Evolutionary conservation across 2,113 vertebrate genomes (phyloP).

Genomic region (Otolemur garnettii): DNA sequence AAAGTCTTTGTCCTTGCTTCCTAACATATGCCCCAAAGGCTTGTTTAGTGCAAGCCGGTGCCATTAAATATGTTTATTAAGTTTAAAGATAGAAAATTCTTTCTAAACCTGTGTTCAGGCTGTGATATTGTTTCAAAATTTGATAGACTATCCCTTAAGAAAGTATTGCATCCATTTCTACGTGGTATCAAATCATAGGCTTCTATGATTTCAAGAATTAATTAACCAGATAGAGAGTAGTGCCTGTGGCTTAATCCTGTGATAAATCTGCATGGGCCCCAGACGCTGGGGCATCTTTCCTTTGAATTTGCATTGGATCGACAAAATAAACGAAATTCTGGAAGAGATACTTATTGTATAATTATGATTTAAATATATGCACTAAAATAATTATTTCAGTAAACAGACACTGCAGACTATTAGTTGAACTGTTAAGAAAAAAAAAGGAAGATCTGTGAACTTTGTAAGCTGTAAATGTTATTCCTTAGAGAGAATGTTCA

Average conservation of each 20-base stretch:
- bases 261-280: constrained; percentile 67
- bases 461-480: constrained; percentile 69
- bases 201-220: constrained; percentile 77
- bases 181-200: constrained; percentile 53
- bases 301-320: constrained; percentile 64
- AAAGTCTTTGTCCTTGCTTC: constrained; percentile 76
- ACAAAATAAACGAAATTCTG: constrained; percentile 68
- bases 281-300: constrained; percentile 58
- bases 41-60: constrained; percentile 57
- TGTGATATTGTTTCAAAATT: constrained; percentile 48
- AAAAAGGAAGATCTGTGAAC: constrained; percentile 68
- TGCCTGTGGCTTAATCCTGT: constrained; percentile 73
- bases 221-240: constrained; percentile 75
- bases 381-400: constrained; percentile 65
- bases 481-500: constrained; percentile 82
- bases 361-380: constrained; percentile 77
- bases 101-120: constrained; percentile 11
- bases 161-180: constrained; percentile 60
- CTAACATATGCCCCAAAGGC: constrained; percentile 71
- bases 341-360: constrained; percentile 74
- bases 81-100: constrained; percentile 64
- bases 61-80: constrained; percentile 74
- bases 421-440: constrained; percentile 74
- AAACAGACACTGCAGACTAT: constrained; percentile 63
- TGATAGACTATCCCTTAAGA: constrained; percentile 66